Conservation (phyloP, 1,140 invertebrate species). For the Geopemphigus sp. region DNA sequence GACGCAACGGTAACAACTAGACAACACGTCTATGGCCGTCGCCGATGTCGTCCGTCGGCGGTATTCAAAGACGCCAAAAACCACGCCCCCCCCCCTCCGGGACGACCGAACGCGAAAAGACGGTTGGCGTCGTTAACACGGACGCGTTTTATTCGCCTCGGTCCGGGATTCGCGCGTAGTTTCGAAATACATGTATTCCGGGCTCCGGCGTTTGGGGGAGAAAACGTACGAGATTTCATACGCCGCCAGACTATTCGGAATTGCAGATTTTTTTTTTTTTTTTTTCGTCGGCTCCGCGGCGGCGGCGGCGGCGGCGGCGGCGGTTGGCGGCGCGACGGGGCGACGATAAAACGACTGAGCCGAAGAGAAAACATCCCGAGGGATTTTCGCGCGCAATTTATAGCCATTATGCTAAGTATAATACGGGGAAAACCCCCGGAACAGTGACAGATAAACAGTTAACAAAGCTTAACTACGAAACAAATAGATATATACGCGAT, state of each 20-base stretch:
- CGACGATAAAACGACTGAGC: conserved; percentile 42
- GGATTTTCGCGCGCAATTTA: conserved; percentile 41
- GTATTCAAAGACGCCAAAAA: too few relatives aligned
- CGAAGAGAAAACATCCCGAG: conserved; percentile 41
- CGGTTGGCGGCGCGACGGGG: conserved; percentile 17
- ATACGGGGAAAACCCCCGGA: conserved; percentile 19
- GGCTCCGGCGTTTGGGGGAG: too few relatives aligned
- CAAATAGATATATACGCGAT: conserved; percentile 4
- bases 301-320: background rate
- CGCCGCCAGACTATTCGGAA: conserved; percentile 33
- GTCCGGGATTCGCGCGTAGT: too few relatives aligned
- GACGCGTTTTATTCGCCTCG: too few relatives aligned
- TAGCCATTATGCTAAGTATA: conserved; percentile 41
- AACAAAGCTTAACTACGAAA: conserved; percentile 36
- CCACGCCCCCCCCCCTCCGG: too few relatives aligned
- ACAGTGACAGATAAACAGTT: conserved; percentile 44
- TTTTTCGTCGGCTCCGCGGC: too few relatives aligned
- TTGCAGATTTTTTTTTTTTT: conserved; percentile 43
- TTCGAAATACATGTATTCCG: too few relatives aligned
- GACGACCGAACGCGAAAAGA: too few relatives aligned
- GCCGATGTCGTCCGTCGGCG: too few relatives aligned
- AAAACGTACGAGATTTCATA: conserved; percentile 38
- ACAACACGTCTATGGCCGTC: too few relatives aligned
- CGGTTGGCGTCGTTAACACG: too few relatives aligned
- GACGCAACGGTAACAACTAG: too few relatives aligned